Conservation (phyloP, 2,888 invertebrate species). For the Sminthurides aquaticus region DNA sequence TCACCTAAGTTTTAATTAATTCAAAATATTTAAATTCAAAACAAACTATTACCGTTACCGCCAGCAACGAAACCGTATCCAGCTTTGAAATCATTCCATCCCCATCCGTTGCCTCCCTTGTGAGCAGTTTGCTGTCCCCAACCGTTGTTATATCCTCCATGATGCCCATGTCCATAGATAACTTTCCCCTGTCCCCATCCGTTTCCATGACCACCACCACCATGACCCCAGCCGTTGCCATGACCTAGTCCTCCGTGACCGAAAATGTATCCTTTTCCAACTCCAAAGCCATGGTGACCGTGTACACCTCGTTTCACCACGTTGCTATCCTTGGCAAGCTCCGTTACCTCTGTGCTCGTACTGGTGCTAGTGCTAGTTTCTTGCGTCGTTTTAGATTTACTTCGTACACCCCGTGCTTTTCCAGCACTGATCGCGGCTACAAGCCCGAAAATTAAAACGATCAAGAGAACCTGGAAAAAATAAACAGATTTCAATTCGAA, state of each 20-base stretch:
- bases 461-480: not conserved
- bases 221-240: not conserved
- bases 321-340: not conserved
- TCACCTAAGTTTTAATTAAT: not conserved
- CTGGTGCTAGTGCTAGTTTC: not conserved
- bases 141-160: no score
- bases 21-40: no score
- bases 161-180: not conserved
- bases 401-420: not conserved
- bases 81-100: not conserved
- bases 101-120: not conserved
- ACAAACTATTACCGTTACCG: no score
- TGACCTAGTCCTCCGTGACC: not conserved
- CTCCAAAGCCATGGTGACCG: not conserved
- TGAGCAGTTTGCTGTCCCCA: not conserved
- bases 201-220: not conserved
- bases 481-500: no score
- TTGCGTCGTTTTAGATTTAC: not conserved
- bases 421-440: not conserved
- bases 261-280: conserved; percentile 5
- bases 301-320: not conserved
- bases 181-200: not conserved
- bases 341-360: not conserved
- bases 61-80: not conserved
- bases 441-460: not conserved